Conservation (phyloP, 1,140 invertebrate species). For the Drosophila willistoni region DNA sequence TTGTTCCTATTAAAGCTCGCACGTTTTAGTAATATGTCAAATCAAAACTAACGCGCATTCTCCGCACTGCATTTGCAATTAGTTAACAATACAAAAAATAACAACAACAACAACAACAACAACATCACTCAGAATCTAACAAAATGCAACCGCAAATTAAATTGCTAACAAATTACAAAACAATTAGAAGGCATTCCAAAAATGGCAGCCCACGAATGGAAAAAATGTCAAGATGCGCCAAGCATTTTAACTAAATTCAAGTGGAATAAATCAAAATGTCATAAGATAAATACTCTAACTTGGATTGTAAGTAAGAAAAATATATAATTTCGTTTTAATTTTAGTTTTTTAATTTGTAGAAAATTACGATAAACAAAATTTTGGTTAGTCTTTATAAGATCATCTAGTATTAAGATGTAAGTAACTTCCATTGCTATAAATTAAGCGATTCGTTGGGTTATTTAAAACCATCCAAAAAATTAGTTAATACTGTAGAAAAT, state of each 20-base stretch:
- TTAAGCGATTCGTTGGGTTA: too few species aligned
- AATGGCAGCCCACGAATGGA: conserved; percentile 61
- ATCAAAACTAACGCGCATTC: conserved; percentile 61
- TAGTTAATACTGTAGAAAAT: too few species aligned
- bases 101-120: conserved; percentile 31
- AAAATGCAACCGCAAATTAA: conserved; percentile 73
- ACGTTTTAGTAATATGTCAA: conserved; percentile 81
- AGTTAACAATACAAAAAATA: conserved; percentile 48
- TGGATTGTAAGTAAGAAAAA: too few species aligned
- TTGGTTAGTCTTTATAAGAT: too few species aligned
- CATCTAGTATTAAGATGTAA: too few species aligned
- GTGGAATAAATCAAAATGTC: conserved; percentile 6
- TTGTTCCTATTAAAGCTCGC: conserved; percentile 67
- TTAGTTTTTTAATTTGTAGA: too few species aligned
- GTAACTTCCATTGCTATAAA: too few species aligned
- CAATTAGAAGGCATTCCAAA: conserved; percentile 78
- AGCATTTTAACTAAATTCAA: conserved; percentile 44
- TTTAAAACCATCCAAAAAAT: too few species aligned
- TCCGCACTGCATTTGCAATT: conserved; percentile 68
- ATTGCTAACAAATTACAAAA: conserved; percentile 80
- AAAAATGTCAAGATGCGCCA: conserved; percentile 44
- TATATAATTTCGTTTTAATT: too few species aligned
- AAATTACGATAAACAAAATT: too few species aligned
- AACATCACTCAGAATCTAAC: conserved; percentile 46
- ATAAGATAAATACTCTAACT: conserved; percentile 26